Evolutionary conservation across 2,113 vertebrate genomes (phyloP).

Genomic region (Calyptommatus sinebrachiatus): DNA sequence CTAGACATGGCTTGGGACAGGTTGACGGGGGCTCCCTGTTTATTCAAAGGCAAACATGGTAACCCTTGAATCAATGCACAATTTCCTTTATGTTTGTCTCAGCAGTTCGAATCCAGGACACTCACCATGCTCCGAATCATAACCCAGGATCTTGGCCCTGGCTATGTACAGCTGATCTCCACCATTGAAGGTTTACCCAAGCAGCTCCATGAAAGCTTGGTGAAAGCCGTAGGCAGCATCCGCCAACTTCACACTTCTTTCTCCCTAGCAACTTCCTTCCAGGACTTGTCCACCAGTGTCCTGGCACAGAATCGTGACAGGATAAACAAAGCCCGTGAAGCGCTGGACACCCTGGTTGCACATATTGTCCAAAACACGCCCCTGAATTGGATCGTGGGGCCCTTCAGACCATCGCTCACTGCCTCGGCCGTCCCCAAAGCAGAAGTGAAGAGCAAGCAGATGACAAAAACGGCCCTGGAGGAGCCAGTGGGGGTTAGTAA

Average conservation of each 20-base stretch:
- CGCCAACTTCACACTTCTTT: constrained; percentile 83
- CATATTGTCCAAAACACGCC: constrained; percentile 73
- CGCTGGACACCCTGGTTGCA: constrained; percentile 81
- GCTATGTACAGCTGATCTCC: constrained; percentile 73
- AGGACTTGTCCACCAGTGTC: constrained; percentile 76
- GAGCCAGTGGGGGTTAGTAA: neutral
- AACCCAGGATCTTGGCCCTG: constrained; percentile 77
- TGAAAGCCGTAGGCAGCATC: constrained; percentile 67
- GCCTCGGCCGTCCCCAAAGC: neutral
- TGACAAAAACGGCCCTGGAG: neutral
- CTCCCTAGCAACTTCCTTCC: constrained; percentile 65
- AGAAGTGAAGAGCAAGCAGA: neutral
- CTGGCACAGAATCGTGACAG: constrained; percentile 73
- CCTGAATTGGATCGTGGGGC: constrained; percentile 78
- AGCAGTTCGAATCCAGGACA: constrained; percentile 66
- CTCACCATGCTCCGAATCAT: constrained; percentile 79
- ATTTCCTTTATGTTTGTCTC: neutral
- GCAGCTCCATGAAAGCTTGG: constrained; percentile 77
- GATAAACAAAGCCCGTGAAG: constrained; percentile 73
- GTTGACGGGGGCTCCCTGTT: too few species aligned
- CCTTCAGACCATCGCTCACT: constrained; percentile 62
- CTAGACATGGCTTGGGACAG: too few species aligned
- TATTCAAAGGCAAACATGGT: too few species aligned
- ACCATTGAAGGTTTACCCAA: constrained; percentile 86
- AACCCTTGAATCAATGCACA: too few species aligned